Evolutionary conservation across 1,140 invertebrate species (phyloP).

Genomic region (Lucilia cuprina): DNA sequence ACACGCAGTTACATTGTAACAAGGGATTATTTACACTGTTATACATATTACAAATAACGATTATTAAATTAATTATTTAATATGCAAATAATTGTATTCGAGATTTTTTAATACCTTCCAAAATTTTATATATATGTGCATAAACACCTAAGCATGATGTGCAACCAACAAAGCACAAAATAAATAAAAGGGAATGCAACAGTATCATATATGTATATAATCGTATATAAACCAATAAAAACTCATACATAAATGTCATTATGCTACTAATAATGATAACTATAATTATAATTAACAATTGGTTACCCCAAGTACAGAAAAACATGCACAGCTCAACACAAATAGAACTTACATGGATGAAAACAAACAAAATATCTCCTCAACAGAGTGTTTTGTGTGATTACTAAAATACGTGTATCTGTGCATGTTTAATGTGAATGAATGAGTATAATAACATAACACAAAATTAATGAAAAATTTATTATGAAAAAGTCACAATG

Average conservation of each 20-base stretch:
- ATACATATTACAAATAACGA: too few species aligned
- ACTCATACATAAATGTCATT: background rate
- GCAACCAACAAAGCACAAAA: background rate
- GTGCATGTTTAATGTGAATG: background rate
- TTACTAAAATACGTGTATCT: background rate
- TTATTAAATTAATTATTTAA: too few species aligned
- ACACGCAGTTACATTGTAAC: background rate
- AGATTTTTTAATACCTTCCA: too few species aligned
- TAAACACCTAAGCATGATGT: background rate
- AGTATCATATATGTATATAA: background rate
- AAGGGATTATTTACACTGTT: background rate
- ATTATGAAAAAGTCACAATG: background rate
- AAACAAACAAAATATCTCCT: background rate
- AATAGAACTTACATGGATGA: background rate
- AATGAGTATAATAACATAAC: background rate
- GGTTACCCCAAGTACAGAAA: background rate
- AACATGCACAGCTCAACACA: background rate
- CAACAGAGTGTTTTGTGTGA: background rate
- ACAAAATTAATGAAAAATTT: background rate
- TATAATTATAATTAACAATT: constrained; percentile 12
- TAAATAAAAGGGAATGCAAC: background rate
- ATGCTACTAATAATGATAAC: background rate
- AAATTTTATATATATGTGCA: background rate
- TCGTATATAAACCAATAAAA: background rate
- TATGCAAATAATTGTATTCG: too few species aligned